phyloP scores from a whole-genome alignment of 2,113 vertebrate genomes.

The Passer montanus region DNA sequence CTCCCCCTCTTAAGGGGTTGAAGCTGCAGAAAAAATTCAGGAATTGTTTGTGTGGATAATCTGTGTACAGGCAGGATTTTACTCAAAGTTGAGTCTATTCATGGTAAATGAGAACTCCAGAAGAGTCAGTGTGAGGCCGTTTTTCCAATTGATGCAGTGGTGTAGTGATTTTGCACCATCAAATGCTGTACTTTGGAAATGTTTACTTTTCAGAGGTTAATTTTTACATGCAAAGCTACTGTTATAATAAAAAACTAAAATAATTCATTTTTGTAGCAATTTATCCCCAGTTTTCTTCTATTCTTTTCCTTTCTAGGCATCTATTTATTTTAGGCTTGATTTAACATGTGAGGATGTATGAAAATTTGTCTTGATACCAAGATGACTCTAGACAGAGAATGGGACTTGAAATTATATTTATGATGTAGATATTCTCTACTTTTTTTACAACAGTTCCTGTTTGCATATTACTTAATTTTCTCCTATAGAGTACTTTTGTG shows the following conservation, averaged over 20 bases:
- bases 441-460: neutral
- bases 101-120: neutral
- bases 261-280: neutral
- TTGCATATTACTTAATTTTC: neutral
- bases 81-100: neutral
- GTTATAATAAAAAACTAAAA: neutral
- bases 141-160: neutral
- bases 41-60: neutral
- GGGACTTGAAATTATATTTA: neutral
- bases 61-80: neutral
- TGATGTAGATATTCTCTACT: neutral
- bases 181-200: neutral
- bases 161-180: neutral
- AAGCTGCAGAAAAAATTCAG: neutral
- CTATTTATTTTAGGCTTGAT: neutral
- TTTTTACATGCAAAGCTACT: neutral
- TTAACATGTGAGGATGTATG: neutral
- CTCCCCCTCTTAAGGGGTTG: neutral
- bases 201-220: neutral
- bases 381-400: neutral
- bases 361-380: neutral
- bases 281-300: neutral
- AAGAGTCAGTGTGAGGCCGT: neutral
- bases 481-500: neutral
- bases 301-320: neutral